phyloP scores from a whole-genome alignment of 2,797 vertebrate genomes.

The Microcaecilia unicolor region DNA sequence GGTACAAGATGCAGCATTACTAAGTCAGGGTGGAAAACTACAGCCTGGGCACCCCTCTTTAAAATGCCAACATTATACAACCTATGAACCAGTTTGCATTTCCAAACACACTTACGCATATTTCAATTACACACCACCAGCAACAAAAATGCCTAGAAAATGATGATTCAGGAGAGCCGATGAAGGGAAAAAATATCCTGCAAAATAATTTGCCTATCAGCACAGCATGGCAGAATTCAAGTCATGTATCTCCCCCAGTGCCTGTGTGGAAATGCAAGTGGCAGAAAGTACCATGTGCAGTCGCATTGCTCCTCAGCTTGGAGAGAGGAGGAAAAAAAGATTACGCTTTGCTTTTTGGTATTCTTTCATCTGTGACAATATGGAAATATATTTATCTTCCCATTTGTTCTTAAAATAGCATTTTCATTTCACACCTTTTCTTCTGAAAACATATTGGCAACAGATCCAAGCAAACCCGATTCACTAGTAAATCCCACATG shows the following conservation, averaged over 20 bases:
- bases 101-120: slow-evolving; percentile 9
- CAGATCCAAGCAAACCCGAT: background rate
- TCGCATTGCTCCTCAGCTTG: background rate
- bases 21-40: too few relatives aligned
- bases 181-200: too few relatives aligned
- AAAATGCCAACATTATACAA: too few relatives aligned
- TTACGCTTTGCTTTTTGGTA: background rate
- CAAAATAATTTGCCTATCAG: slow-evolving; percentile 19
- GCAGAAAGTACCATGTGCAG: background rate
- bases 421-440: slow-evolving; percentile 3
- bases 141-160: too few relatives aligned
- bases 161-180: too few relatives aligned
- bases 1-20: too few relatives aligned
- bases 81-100: background rate
- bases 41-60: too few relatives aligned
- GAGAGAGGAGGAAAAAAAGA: background rate
- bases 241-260: background rate
- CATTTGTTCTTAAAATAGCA: background rate
- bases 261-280: background rate
- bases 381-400: background rate
- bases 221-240: slow-evolving; percentile 5
- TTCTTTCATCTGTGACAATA: background rate
- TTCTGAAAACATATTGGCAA: slow-evolving; percentile 4
- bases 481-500: background rate
- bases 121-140: slow-evolving; percentile 16